These are phyloP conservation scores for Colius striatus DNA, from an alignment of 2,113 vertebrate genomes.

Conservation along the genomic window DNA sequence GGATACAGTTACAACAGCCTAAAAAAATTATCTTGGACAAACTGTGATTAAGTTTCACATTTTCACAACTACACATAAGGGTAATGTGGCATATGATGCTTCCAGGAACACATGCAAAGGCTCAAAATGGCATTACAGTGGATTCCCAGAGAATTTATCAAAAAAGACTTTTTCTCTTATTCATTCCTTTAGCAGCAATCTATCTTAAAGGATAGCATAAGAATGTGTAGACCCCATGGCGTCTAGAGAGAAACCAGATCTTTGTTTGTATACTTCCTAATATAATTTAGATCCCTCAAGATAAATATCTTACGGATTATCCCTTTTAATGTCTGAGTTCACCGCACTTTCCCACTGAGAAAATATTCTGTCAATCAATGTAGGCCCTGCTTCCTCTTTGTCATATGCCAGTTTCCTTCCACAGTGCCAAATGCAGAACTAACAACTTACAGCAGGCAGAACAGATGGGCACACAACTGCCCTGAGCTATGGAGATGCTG, in stretches of 20 bases:
- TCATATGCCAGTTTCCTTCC: conserved; percentile 12
- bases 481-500: conserved; percentile 32
- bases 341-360: conserved; percentile 40
- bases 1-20: background rate
- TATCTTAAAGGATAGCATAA: background rate
- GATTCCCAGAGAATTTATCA: background rate
- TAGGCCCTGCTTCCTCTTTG: conserved; percentile 26
- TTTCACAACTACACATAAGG: conserved; percentile 23
- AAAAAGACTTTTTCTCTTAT: background rate
- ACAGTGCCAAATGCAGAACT: conserved; percentile 41
- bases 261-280: conserved; percentile 45
- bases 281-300: conserved; percentile 17
- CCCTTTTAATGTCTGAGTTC: conserved; percentile 32
- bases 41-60: background rate
- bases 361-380: conserved; percentile 40
- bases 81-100: background rate
- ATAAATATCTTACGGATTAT: conserved; percentile 41
- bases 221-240: background rate
- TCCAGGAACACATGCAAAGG: background rate
- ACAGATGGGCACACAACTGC: conserved; percentile 56
- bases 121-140: conserved; percentile 8
- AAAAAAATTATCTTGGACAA: background rate
- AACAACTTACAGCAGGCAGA: conserved; percentile 49
- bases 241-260: background rate
- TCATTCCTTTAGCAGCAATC: background rate